phyloP scores from a whole-genome alignment of 2,113 vertebrate species.

The Lepisosteus osseus region DNA sequence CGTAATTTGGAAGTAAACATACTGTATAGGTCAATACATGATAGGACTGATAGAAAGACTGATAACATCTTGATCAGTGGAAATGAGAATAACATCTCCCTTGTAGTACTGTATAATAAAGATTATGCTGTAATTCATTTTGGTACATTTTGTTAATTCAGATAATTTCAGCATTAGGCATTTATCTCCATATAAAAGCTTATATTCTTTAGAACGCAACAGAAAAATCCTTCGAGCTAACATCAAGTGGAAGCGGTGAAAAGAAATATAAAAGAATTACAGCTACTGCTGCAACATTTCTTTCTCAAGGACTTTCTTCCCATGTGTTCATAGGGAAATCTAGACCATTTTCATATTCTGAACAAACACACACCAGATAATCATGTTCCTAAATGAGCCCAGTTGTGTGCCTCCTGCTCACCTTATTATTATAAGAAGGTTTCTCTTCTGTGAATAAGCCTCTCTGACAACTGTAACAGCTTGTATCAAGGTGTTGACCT shows the following conservation, averaged over 20 bases:
- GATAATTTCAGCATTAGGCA: conserved; percentile 17
- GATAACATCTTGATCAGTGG: background rate
- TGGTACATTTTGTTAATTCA: conserved; percentile 18
- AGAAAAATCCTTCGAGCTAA: conserved; percentile 1
- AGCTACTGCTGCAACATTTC: conserved; percentile 9
- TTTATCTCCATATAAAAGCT: conserved; percentile 12
- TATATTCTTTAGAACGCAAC: conserved; percentile 13
- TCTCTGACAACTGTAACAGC: conserved; percentile 63
- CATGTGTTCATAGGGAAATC: conserved; percentile 6
- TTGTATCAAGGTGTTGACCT: conserved; percentile 61
- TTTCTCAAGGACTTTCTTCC: background rate
- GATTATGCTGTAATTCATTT: background rate
- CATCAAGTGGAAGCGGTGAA: conserved; percentile 2
- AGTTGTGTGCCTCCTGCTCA: conserved; percentile 10
- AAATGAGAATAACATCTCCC: background rate
- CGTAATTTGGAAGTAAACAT: too few relatives aligned
- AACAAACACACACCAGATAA: conserved; percentile 1
- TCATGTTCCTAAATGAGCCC: conserved; percentile 10
- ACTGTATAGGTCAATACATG: too few relatives aligned
- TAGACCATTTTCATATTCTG: conserved; percentile 14
- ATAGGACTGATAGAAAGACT: conserved; percentile 10
- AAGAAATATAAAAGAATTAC: conserved; percentile 6
- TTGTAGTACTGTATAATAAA: background rate
- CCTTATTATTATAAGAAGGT: background rate
- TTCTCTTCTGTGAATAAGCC: conserved; percentile 35